Conservation (phyloP, 2,888 invertebrate species). For the Drosophila maculinotata region DNA sequence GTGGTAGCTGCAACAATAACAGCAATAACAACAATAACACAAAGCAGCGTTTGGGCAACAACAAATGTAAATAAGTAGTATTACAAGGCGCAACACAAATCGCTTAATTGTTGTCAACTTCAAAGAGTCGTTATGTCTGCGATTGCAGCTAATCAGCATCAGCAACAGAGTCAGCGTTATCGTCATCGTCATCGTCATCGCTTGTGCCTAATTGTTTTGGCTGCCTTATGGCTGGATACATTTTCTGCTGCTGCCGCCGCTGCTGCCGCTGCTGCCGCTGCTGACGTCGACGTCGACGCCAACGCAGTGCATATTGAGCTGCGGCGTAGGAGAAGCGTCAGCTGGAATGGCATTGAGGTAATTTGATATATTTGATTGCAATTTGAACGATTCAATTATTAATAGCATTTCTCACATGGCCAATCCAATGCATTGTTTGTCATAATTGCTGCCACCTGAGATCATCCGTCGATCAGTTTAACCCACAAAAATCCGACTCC, state of each 20-base stretch:
- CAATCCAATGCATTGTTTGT: constrained; percentile 1
- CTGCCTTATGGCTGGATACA: constrained; percentile 55
- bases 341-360: constrained; percentile 83
- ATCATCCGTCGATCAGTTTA: constrained; percentile 4
- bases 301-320: constrained; percentile 78
- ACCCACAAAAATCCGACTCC: constrained; percentile 6
- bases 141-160: constrained; percentile 37
- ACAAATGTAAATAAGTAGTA: constrained; percentile 51
- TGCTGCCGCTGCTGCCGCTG: constrained; percentile 6
- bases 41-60: constrained; percentile 23
- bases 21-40: constrained; percentile 29
- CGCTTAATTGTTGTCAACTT: constrained; percentile 49
- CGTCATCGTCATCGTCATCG: constrained; percentile 37
- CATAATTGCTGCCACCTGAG: constrained; percentile 5
- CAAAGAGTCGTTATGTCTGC: constrained; percentile 58
- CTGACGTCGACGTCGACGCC: constrained; percentile 12
- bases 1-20: constrained; percentile 43
- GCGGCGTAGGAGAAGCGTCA: constrained; percentile 82
- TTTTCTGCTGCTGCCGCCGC: constrained; percentile 34
- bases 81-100: constrained; percentile 39
- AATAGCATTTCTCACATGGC: constrained; percentile 38
- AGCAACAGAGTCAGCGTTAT: constrained; percentile 22
- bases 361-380: constrained; percentile 37
- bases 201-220: constrained; percentile 66
- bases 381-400: constrained; percentile 23